Evolutionary conservation across 2,113 vertebrate species (phyloP).

Genomic region (Eublepharis macularius): DNA sequence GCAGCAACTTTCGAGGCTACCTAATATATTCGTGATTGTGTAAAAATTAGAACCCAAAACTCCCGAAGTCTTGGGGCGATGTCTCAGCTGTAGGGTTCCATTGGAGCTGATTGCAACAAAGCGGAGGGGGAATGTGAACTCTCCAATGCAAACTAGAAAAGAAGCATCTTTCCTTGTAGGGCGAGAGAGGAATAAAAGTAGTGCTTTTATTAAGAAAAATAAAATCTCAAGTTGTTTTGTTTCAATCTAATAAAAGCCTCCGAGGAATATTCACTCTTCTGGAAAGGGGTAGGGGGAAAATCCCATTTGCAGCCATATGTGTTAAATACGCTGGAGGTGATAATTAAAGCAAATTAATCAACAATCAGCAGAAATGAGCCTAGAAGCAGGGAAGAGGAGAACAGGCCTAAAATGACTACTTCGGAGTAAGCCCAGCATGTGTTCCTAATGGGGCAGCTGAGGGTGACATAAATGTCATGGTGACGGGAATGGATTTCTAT

Average conservation of each 20-base stretch:
- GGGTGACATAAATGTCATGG: background rate
- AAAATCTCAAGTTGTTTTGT: background rate
- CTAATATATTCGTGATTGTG: background rate
- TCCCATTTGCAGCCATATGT: background rate
- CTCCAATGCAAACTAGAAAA: background rate
- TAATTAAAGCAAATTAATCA: background rate
- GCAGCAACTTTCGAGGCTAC: background rate
- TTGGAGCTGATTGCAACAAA: background rate
- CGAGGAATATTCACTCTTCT: background rate
- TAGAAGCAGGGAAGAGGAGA: background rate
- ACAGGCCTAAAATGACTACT: background rate
- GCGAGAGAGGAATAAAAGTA: background rate
- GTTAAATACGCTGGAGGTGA: background rate
- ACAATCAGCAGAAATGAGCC: too few relatives aligned
- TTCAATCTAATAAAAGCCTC: background rate
- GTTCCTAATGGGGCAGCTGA: background rate
- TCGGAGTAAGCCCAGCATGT: background rate
- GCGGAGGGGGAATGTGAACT: background rate
- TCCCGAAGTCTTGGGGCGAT: background rate
- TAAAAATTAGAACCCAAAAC: background rate
- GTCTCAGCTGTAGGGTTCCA: background rate
- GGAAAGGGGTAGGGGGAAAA: background rate
- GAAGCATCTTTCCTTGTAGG: background rate
- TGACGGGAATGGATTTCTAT: background rate
- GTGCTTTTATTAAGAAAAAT: background rate